Conservation (phyloP, 2,888 invertebrate genomes). For the Cremastinae sp. region DNA sequence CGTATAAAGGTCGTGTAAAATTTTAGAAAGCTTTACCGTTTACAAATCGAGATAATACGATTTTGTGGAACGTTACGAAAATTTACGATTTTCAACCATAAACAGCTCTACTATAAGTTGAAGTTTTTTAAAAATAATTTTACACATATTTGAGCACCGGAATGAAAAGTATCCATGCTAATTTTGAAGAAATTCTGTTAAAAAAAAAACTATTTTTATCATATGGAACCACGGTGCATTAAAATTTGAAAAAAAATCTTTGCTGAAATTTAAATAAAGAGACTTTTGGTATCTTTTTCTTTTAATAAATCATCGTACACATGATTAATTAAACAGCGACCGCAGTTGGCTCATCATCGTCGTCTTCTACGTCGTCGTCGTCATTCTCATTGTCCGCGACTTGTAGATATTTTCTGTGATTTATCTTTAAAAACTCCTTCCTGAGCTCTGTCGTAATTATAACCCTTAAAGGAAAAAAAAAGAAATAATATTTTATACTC, state of each 20-base stretch:
- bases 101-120: too few species aligned
- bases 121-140: too few species aligned
- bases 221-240: too few species aligned
- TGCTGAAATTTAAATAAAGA: neutral
- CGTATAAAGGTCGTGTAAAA: too few species aligned
- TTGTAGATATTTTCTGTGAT: conserved; percentile 79
- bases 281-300: conserved; percentile 23
- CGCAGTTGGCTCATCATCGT: conserved; percentile 61
- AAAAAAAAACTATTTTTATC: neutral
- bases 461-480: conserved; percentile 81
- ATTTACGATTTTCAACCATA: too few species aligned
- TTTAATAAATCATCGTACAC: conserved; percentile 35
- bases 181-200: too few species aligned
- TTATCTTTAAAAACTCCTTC: conserved; percentile 86
- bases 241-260: too few species aligned
- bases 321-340: conserved; percentile 38
- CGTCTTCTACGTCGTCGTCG: conserved; percentile 73
- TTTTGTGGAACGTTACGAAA: too few species aligned
- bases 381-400: conserved; percentile 63
- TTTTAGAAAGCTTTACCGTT: too few species aligned
- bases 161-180: too few species aligned
- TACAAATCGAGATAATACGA: too few species aligned
- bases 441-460: conserved; percentile 85
- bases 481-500: conserved; percentile 18
- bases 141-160: too few species aligned